A percentile compares a stretch with the other conserved stretches of the same genome.
These are phyloP conservation scores for Eupithecia inturbata DNA, from an alignment of 2,888 invertebrate genomes.

Conservation along the genomic window DNA sequence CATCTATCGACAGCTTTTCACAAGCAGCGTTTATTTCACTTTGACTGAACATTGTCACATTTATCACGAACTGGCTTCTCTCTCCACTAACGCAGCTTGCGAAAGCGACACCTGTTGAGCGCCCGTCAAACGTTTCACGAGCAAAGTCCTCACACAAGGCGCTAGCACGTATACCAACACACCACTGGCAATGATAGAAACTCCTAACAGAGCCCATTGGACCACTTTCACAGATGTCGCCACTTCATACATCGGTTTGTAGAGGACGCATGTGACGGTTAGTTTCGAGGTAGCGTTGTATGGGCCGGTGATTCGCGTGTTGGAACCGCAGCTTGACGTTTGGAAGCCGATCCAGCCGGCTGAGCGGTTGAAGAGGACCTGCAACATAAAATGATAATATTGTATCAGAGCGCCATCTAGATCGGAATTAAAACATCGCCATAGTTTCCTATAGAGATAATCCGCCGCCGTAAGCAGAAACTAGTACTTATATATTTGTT, in stretches of 20 bases:
- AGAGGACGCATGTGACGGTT: conserved; percentile 27
- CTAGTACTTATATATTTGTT: too few relatives aligned
- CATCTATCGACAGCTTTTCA: conserved; percentile 39
- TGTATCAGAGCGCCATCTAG: background rate
- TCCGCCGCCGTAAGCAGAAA: too few relatives aligned
- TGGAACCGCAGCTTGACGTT: conserved; percentile 72
- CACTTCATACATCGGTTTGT: conserved; percentile 52
- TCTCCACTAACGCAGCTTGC: conserved; percentile 69
- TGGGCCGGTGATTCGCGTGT: conserved; percentile 70
- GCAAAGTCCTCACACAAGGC: conserved; percentile 66
- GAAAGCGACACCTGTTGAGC: conserved; percentile 71
- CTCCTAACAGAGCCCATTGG: conserved; percentile 70
- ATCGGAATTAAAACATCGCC: background rate
- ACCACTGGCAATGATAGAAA: conserved; percentile 67
- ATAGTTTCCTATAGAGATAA: background rate
- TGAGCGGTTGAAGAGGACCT: conserved; percentile 79
- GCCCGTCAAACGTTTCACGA: conserved; percentile 55
- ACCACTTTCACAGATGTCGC: conserved; percentile 69
- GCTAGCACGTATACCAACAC: conserved; percentile 69
- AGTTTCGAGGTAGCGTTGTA: conserved; percentile 55
- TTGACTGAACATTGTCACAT: background rate
- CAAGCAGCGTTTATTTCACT: conserved; percentile 30
- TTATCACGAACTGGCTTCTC: conserved; percentile 29
- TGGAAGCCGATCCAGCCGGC: conserved; percentile 77
- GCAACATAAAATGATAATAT: conserved; percentile 45